Conservation (phyloP, 1,140 invertebrate genomes). For the Marisa cornuarietis region DNA sequence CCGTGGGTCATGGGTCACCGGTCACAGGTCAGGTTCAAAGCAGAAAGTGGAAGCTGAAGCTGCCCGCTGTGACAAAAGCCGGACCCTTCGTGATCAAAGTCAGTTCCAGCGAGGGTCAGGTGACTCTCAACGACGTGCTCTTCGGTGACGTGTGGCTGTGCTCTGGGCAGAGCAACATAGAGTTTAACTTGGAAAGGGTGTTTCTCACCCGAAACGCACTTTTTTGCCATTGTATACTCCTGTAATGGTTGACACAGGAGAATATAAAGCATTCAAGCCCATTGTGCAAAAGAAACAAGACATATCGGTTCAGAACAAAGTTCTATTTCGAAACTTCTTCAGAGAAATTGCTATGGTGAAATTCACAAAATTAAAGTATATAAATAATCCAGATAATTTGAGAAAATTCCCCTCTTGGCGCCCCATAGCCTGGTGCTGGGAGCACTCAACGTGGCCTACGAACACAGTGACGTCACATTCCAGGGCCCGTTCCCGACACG, state of each 20-base stretch:
- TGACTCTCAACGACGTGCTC: constrained; percentile 34
- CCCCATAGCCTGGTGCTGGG: constrained; percentile 34
- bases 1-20: constrained; percentile 6
- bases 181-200: constrained; percentile 35
- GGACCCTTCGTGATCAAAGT: constrained; percentile 31
- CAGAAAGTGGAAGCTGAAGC: constrained; percentile 34
- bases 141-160: constrained; percentile 53
- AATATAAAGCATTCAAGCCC: no score
- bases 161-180: constrained; percentile 63
- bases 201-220: no score
- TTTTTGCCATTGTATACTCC: no score
- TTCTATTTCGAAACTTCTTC: no score
- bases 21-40: constrained; percentile 15
- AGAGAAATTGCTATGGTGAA: no score
- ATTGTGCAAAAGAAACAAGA: no score
- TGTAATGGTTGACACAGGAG: no score
- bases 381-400: constrained; percentile 4
- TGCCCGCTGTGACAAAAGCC: constrained; percentile 28
- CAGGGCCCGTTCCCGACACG: constrained; percentile 37
- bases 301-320: no score
- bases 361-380: no score
- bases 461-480: constrained; percentile 20
- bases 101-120: constrained; percentile 19
- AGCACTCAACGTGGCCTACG: constrained; percentile 38
- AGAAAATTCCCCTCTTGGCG: no score